Evolutionary conservation across 2,797 vertebrate genomes (phyloP), one percentile per base, ranked within the genome.

Genomic region (Eospalax fontanierii): DNA sequence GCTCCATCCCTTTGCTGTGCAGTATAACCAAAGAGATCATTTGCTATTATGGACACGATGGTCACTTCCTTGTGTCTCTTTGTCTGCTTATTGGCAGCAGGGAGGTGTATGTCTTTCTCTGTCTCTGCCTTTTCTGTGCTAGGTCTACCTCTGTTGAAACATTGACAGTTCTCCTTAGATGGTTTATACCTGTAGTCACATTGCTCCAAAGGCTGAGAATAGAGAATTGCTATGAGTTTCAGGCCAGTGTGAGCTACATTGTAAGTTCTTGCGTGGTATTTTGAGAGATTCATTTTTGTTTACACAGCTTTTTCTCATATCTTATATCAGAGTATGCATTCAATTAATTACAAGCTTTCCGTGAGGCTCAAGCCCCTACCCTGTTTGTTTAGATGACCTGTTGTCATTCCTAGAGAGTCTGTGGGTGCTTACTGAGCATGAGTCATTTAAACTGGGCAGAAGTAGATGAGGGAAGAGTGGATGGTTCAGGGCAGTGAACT

Each of bases 221-320:
- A n/a, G 84, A 73, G 40, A 65, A 76, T 50, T 65, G 22, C 14
- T 88, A 40, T 46, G 73, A 50, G 30, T 50, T 35, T 46, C 28
- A 76, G 30, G n/a, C 75, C 33, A 88, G 73, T 30, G 26, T 35
- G 8, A 43, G 43, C 59, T 88, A 43, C 40, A 46, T 50, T 35
- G 22, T 15, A 73, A 35, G 59, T 88, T 65, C 40, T 74, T 91
- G 26, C 63, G 74, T 82, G 71, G 50, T 78, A 57, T 35, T 74
- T 91, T 96, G 81, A 61, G 89, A 63, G 70, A 70, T 57, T 92
- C 30, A 4, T 11, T 86, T 96, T 84, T 59, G n/a, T 71, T 79
- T 81, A 73, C 40, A 57, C 2, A 74, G 11, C 12, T n/a, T 68
- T 91, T 74, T 90, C 50, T 81, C 26, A 61, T 28, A 50, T 59